phyloP scores from a whole-genome alignment of 2,113 vertebrate species.

The Struthio camelus region DNA sequence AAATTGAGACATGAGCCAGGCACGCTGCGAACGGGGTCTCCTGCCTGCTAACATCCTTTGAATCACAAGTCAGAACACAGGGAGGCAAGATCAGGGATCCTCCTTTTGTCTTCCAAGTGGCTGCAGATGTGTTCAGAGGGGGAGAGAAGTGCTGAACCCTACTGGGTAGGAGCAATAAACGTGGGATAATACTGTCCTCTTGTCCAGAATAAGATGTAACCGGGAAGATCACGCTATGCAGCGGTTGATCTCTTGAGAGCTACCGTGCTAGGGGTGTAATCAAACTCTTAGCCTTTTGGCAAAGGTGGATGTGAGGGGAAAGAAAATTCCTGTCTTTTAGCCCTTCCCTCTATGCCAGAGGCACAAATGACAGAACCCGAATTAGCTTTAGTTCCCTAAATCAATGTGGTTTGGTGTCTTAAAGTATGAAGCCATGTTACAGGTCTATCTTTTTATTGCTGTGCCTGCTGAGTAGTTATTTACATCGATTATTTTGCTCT shows the following conservation, averaged over 20 bases:
- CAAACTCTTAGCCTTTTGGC: neutral
- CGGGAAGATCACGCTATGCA: neutral
- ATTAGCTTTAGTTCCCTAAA: neutral
- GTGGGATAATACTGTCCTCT: no score
- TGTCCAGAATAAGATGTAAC: neutral
- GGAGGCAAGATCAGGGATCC: no score
- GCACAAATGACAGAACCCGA: neutral
- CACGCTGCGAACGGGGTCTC: neutral
- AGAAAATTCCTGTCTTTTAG: neutral
- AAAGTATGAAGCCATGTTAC: neutral
- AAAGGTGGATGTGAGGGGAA: neutral
- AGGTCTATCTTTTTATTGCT: neutral
- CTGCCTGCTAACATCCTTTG: neutral
- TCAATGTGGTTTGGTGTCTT: neutral
- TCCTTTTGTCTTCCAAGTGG: neutral
- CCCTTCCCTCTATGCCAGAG: neutral
- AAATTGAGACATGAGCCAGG: neutral
- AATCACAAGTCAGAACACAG: neutral
- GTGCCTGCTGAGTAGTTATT: neutral
- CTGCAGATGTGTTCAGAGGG: neutral
- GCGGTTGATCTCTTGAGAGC: accelerated
- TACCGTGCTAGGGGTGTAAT: neutral
- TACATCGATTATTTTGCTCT: neutral
- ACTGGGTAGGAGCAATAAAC: no score
- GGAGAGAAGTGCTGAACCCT: neutral